Evolutionary conservation across 2,888 invertebrate species (phyloP), one percentile per base, ranked within the genome.

Genomic region (Unio delphinus): DNA sequence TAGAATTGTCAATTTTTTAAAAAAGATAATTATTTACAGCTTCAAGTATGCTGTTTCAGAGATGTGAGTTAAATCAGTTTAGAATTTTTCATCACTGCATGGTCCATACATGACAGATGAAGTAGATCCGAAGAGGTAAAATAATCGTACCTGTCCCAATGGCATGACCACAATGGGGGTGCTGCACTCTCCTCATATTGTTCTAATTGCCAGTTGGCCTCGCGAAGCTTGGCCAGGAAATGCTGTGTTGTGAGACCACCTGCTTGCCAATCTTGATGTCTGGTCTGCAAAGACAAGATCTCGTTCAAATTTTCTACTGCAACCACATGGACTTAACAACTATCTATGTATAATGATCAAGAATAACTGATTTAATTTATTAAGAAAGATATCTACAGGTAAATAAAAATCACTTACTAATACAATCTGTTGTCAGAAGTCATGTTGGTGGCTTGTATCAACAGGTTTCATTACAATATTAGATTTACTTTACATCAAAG

Each of bases 81-180:
- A 18, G 26, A 23, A 26, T 59, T 59, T 26, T 28, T 69, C 11
- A 45, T 45, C 15, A 45, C 45, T 45, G 11, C 45, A 45, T 45
- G 73, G 70, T 74, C 73, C 68, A 70, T 74, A 65, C 73, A 30
- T 69, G 59, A 58, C 57, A 63, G 64, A 28, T 45, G 65, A 57
- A 58, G 45, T 63, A 55, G 61, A 68, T 57, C 55, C 58, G 57
- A 23, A 45, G 30, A 61, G 66, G 65, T 61, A 73, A 76, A 72
- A 56, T 61, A 70, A 68, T 66, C 92, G 91, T 94, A 94, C 94
- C 94, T 94, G 92, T 94, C 93, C 94, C 94, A 94, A 86, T 93
- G 92, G 88, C 94, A 93, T 83, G 92, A 91, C 94, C 94, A 94
- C 83, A 93, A 93, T 60, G 91, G 90, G 54, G 94, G 94, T 58